Base-by-base conservation (phyloP, 2,797 vertebrate species). In the Danio kyathit region DNA sequence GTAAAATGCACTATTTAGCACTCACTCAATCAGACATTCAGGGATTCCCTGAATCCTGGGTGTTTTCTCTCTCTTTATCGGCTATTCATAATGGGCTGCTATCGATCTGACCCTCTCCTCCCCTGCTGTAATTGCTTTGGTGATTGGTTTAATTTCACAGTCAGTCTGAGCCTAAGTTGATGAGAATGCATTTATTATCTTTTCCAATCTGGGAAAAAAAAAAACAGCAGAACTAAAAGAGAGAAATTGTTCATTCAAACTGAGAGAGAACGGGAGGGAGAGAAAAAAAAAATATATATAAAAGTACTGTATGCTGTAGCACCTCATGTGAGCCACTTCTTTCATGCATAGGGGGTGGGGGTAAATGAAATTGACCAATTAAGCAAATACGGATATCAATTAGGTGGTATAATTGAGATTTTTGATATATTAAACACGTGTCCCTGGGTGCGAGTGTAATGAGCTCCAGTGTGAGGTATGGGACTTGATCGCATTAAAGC, bases 351-450 rank as follows among this genome's bases (percentile, higher is more conserved):
- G 29, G 41, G 78, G 3, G 46, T 87, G 19, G 43, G 76, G 52
- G 88, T 88, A 83, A 87, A 83, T 81, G 74, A 77, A 85, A 85
- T 85, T 59, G 75, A 86, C 85, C 90, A 92, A 94, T 94, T 94
- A 94, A 88, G 91, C 88, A 92, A 94, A 93, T 93, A 91, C 88
- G 92, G 91, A 93, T 93, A 94, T 94, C 93, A 95, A 93, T 94
- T 95, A 94, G 89, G 90, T 87, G 87, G 77, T 72, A 70, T 93
- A 92, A 93, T 94, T 94, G 91, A 93, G 92, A 92, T 92, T 90
- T 90, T 88, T 88, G 88, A 90, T 90, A 86, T 91, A 91, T 90
- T 90, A 92, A 91, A 90, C 89, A 84, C 81, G 90, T 91, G 92
- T 93, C 93, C 92, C 91, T 86, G 86, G 91, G 92, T 92, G 90